phyloP scores from a whole-genome alignment of 2,888 invertebrate species.

The Sesia bembeciformis region DNA sequence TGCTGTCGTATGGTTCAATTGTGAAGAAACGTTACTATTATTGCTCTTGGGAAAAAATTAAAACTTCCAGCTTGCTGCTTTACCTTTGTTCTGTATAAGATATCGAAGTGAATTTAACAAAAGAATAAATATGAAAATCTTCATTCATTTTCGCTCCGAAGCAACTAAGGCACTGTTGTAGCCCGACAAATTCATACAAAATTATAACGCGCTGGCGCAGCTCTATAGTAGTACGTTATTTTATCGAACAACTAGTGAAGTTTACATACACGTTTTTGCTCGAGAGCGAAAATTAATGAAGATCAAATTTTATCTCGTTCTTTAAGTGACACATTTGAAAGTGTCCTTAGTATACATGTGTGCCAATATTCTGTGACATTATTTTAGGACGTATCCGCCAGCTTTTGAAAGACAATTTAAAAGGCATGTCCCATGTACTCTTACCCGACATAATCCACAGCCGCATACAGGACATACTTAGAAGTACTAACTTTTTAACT shows the following conservation, averaged over 20 bases:
- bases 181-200: no score
- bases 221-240: not conserved
- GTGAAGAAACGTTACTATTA: no score
- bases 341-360: not conserved
- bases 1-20: no score
- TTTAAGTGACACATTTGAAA: not conserved
- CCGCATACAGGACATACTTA: constrained; percentile 40
- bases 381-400: constrained; percentile 52
- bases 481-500: constrained; percentile 21
- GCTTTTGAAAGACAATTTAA: constrained; percentile 34
- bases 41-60: no score
- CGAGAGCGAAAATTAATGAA: not conserved
- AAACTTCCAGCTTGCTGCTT: no score
- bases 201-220: no score
- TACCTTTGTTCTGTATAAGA: no score
- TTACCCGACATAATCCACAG: constrained; percentile 50
- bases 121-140: no score
- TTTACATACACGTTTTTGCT: not conserved
- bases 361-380: not conserved
- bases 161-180: no score
- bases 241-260: not conserved
- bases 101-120: no score
- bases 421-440: constrained; percentile 32
- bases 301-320: not conserved
- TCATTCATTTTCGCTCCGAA: no score